Evolutionary conservation across 1,140 invertebrate species (phyloP), one percentile per base, ranked within the genome.

Genomic region (Heliconius eleuchia): DNA sequence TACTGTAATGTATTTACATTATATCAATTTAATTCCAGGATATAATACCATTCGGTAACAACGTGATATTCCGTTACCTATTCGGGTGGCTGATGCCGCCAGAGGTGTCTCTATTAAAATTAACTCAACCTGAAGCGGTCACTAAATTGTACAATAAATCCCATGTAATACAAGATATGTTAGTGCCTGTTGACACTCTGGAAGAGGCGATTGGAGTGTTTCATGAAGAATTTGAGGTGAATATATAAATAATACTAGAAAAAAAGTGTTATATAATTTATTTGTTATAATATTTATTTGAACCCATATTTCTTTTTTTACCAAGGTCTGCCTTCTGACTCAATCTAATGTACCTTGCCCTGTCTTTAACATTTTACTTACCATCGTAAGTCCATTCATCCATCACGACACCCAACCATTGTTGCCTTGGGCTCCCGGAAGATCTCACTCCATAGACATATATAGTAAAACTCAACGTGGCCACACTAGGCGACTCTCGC

Each of bases 1-100:
- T 23, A 23, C 23, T 23, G 23, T 23, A 23, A 23, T 23, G 23
- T 23, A 23, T 23, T 23, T 23, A 46, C 13, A 16, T 13, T 3
- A 46, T 46, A 46, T 46, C 0, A 16, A 16, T 37, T 46, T 46
- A 60, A 30, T 84, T 80, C 8, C 89, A 97, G 96, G 97, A 98
- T 83, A 98, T 98, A 66, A 96, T 98, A 80, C 96, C 97, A 7
- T 98, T 98, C 91, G 97, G 97, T n/a, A 98, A 98, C 90, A 96
- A 97, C 85, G 80, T 93, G 0, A 57, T 97, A 11, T 98, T 98
- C 91, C 96, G 97, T 6, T 96, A 95, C 55, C 85, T 97, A 2
- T 95, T 97, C 78, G 97, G 97, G 2, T 98, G 97, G 97, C 92
- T 97, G 89, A 96, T 97, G 89, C 97, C 97, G 1, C 97, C 97